Base-by-base conservation (phyloP, 2,888 invertebrate genomes). In the Dioctria rufipes region DNA sequence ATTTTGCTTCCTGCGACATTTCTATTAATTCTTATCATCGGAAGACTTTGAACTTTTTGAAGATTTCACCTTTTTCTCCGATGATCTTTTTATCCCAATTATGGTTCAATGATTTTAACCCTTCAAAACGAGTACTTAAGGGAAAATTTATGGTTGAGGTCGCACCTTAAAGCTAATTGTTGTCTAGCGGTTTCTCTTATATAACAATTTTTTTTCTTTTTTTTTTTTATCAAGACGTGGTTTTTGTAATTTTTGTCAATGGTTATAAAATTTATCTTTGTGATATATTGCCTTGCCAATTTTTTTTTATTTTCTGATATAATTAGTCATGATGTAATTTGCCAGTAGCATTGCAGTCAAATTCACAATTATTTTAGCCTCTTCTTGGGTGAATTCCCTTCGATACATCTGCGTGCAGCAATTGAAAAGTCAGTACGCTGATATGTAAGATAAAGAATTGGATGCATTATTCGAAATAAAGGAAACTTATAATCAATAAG, bases 71-170 rank as follows among this genome's bases (percentile, higher is more conserved):
- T n/a, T 13, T 9, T 6, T 6, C 5, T 9, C 49, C 49, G n/a
- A 43, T 4, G 40, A n/a, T 60, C 40, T 60, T 5, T 13, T 25
- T 11, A 49, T n/a, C 40, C 11, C 11, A 37, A 63, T 63, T n/a
- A 77, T 37, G 77, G 63, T 63, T 61, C 63, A 63, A 11, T 77
- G 37, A 8, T 11, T 39, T 4, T 39, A 46, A 77, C 77, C 77
- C 77, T 42, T 63, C 13, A 8, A 46, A 37, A 63, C 25, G 25
- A 25, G 5, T 37, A 25, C 49, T 77, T 77, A 63, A 40, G 39
- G 63, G 42, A 63, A 63, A 77, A 77, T 77, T 77, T 49, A 77
- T 77, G 61, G 40, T 42, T 63, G 13, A 8, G 25, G 43, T 61
- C 43, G 61, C 42, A 5, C 11, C 37, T 13, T 8, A 6, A 63